Evolutionary conservation across 2,113 vertebrate species (phyloP), one percentile per base, ranked within the genome.

Genomic region (Xiphorhynchus elegans): DNA sequence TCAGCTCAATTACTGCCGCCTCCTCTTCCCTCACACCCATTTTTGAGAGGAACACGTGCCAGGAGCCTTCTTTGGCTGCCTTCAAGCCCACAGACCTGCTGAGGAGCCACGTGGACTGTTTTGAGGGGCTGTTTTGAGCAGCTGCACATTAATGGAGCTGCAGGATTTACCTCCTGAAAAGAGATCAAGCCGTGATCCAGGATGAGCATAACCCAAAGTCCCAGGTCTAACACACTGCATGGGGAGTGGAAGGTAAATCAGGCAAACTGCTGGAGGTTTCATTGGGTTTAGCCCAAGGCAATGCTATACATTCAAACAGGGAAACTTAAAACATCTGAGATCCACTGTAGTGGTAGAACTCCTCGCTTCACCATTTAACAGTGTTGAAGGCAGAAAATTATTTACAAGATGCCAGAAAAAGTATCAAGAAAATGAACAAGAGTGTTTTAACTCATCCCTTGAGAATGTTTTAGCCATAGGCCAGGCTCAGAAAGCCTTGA

Each of bases 31-130:
- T 77, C 58, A 83, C 49, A 62, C 37, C 18, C 44, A 49, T 18
- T 63, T 94, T 62, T 0, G 9, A 60, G 56, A 87, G 26, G 62
- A 72, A 62, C 72, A 79, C 0, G 5, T 56, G 76, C 77, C 95
- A 95, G 55, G 35, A 92, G 10, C 39, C 8, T n/a, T 47, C 82
- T 76, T 47, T 91, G 89, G 52, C 94, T 78, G 80, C 58, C 69
- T 84, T 49, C 68, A 64, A 64, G 89, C 33, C 68, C 62, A 17
- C 2, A 4, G 73, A 50, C 50, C 37, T 77, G 82, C 75, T 67
- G 90, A 90, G 33, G 35, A 94, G 49, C 35, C 40, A 15, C 5
- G 2, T 2, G 2, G 62, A 15, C 66, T 63, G 68, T 76, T 93
- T 55, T 69, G 68, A 68, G 82, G 60, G 47, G 9, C 59, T 4